phyloP scores from a whole-genome alignment of 2,888 invertebrate species.

The Drosophila paramelanica region DNA sequence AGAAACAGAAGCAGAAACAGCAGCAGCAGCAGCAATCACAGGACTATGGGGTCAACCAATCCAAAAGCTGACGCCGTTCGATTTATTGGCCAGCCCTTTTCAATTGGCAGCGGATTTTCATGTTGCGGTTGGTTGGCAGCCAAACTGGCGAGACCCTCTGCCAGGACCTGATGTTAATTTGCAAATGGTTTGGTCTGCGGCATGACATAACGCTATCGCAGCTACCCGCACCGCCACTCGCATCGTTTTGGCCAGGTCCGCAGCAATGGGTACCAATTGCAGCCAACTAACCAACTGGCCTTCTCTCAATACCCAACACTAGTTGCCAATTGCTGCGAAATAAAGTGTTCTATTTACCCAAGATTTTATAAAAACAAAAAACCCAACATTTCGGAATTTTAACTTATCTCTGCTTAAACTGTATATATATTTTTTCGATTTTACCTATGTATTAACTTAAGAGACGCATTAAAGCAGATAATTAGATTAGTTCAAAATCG shows the following conservation, averaged over 20 bases:
- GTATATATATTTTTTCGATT: too few species aligned
- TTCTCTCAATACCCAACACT: neutral
- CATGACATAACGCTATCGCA: constrained; percentile 29
- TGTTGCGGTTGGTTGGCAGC: constrained; percentile 55
- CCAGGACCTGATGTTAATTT: constrained; percentile 52
- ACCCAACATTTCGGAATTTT: too few species aligned
- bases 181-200: constrained; percentile 40
- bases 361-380: neutral
- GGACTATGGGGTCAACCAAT: constrained; percentile 25
- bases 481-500: too few species aligned
- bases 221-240: constrained; percentile 12
- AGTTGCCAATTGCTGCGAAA: neutral
- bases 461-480: too few species aligned
- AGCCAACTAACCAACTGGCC: constrained; percentile 4
- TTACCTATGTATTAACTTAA: too few species aligned
- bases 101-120: constrained; percentile 59
- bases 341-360: neutral
- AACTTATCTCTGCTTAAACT: too few species aligned
- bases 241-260: constrained; percentile 5
- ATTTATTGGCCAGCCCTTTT: constrained; percentile 48
- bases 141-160: constrained; percentile 29
- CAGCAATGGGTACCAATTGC: constrained; percentile 1
- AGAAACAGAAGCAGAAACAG: constrained; percentile 8
- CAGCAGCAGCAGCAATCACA: constrained; percentile 6
- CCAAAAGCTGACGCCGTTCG: constrained; percentile 44